phyloP scores from a whole-genome alignment of 1,140 invertebrate species.

The Plectrocnemia conspersa region DNA sequence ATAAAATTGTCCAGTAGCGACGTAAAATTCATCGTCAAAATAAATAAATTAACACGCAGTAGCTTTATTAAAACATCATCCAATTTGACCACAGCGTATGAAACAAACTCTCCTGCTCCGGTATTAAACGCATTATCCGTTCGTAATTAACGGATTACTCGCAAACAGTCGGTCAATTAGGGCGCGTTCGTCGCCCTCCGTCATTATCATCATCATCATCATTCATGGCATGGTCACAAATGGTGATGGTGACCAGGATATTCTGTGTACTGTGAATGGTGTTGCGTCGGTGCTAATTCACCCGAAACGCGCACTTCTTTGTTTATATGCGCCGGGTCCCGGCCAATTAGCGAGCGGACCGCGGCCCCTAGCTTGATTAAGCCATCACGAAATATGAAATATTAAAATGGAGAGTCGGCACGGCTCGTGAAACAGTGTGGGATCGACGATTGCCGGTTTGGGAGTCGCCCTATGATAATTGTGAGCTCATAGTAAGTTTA shows the following conservation, averaged over 20 bases:
- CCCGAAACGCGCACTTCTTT: conserved; percentile 10
- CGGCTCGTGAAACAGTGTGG: not conserved
- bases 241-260: too few species aligned
- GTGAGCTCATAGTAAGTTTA: too few species aligned
- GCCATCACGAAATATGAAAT: conserved; percentile 10
- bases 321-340: not conserved
- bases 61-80: too few species aligned
- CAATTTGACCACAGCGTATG: too few species aligned
- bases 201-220: not conserved
- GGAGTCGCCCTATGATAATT: too few species aligned
- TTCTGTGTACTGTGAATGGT: too few species aligned
- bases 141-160: not conserved
- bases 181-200: not conserved
- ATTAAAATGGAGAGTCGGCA: not conserved
- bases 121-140: too few species aligned
- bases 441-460: not conserved
- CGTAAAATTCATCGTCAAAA: too few species aligned
- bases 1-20: too few species aligned
- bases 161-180: not conserved
- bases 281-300: conserved; percentile 10
- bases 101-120: too few species aligned
- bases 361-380: conserved; percentile 1
- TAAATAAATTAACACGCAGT: too few species aligned
- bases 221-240: not conserved
- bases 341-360: not conserved